A percentile compares a stretch with the other conserved stretches of the same genome.
phyloP scores from a whole-genome alignment of 2,113 vertebrate genomes.

The Marcusenius ussheri region DNA sequence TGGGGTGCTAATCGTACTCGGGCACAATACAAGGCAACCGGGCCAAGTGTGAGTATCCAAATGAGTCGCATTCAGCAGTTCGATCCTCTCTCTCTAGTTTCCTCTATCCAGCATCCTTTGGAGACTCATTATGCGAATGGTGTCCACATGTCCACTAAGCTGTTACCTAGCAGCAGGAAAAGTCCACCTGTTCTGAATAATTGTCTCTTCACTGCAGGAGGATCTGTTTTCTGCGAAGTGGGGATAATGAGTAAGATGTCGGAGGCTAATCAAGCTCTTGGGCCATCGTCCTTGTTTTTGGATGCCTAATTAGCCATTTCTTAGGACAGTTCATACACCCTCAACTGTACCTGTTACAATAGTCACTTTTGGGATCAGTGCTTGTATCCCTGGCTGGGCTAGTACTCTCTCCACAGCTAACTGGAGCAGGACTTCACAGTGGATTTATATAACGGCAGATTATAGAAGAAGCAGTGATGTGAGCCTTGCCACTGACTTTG shows the following conservation, averaged over 20 bases:
- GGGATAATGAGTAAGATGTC: neutral
- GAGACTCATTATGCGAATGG: neutral
- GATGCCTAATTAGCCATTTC: neutral
- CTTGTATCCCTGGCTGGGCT: neutral
- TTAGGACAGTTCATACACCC: neutral
- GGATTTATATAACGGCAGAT: neutral
- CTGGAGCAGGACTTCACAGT: neutral
- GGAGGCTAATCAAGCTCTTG: neutral
- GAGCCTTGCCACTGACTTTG: neutral
- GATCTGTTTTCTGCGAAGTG: neutral
- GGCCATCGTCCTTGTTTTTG: neutral
- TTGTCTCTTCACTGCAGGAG: neutral
- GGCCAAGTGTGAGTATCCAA: neutral
- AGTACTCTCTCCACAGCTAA: neutral
- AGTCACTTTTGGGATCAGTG: neutral
- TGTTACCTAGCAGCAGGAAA: neutral
- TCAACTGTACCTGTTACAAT: neutral
- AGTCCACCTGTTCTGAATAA: neutral
- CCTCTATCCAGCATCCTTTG: neutral
- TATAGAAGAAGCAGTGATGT: neutral
- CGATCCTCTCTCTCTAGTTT: neutral
- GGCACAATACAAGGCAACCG: too few relatives aligned
- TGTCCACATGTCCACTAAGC: neutral
- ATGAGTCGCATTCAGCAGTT: neutral
- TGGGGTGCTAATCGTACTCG: neutral